Evolutionary conservation across 2,113 vertebrate genomes (phyloP), one percentile per base, ranked within the genome.

Genomic region (Manacus vitellinus): DNA sequence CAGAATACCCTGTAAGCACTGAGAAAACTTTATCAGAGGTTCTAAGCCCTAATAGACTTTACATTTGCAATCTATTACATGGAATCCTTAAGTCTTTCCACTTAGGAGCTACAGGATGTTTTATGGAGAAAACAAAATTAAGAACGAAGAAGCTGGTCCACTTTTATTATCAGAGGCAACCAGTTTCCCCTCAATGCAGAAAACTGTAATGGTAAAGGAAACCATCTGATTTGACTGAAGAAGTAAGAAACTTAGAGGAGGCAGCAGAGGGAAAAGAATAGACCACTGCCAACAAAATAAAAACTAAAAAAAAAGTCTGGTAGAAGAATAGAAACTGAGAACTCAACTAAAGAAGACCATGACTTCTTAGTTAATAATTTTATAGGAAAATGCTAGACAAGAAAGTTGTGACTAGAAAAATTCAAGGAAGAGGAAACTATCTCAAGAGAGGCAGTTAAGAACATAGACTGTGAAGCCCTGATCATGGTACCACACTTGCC

Each of bases 401-500:
- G 28, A 74, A 51, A 68, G 28, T 8, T 62, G 37, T 35, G 43
- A 52, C 17, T 33, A 24, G 43, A 31, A 28, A 41, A 63, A 35
- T 28, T 17, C 35, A 59, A 80, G 51, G 46, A 68, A 79, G 49
- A 72, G 12, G n/a, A 54, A 65, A n/a, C 14, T 15, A 10, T 37
- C n/a, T 43, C 62, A 37, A 39, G 8, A 17, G n/a, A 70, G 14
- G 14, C 19, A 31, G 7, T 35, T 62, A 39, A 20, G 17, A 9
- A 21, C 23, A 31, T 14, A 43, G 39, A 6, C 19, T 66, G 25
- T 30, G 27, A 78, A 77, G 43, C 44, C 17, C 44, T 18, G 43
- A 44, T 31, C 31, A 46, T 0, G 0, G n/a, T 17, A 44, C 31
- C 27, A 10, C 9, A 15, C 12, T 47, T 63, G 23, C 17, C 51